phyloP scores from a whole-genome alignment of 2,888 invertebrate species.

The Eilema griseolum region DNA sequence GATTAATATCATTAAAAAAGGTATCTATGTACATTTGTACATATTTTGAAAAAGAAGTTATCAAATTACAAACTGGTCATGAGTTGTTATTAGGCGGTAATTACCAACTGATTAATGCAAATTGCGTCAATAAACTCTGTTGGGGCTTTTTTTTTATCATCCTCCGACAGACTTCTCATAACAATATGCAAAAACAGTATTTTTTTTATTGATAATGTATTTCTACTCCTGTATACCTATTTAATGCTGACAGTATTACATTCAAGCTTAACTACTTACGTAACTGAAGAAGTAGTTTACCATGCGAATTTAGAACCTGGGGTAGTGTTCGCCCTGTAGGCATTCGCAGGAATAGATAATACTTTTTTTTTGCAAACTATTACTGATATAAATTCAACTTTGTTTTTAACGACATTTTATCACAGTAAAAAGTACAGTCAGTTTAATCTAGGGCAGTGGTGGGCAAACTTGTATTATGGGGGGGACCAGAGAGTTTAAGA shows the following conservation, averaged over 20 bases:
- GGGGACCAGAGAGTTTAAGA: too few species aligned
- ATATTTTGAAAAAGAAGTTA: background rate
- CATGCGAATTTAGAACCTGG: background rate
- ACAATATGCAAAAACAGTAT: background rate
- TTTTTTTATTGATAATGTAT: background rate
- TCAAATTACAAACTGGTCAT: background rate
- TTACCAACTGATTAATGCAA: background rate
- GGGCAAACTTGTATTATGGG: too few species aligned
- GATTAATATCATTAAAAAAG: background rate
- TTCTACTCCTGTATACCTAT: background rate
- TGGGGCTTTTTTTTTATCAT: background rate
- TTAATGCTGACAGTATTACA: background rate
- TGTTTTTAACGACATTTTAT: too few species aligned
- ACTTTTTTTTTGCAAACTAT: too few species aligned
- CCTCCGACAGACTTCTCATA: background rate
- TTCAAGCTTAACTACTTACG: background rate
- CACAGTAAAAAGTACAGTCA: too few species aligned
- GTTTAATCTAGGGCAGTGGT: too few species aligned
- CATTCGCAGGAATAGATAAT: background rate
- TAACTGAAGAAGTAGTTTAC: background rate
- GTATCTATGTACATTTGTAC: background rate
- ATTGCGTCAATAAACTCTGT: background rate
- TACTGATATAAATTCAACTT: too few species aligned
- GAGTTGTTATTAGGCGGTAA: background rate
- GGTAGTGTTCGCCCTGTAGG: background rate